A percentile compares a stretch with the other conserved stretches of the same genome.
These are phyloP conservation scores for Nipponacmea schrenckii DNA, from an alignment of 2,888 invertebrate species.

Conservation along the genomic window DNA sequence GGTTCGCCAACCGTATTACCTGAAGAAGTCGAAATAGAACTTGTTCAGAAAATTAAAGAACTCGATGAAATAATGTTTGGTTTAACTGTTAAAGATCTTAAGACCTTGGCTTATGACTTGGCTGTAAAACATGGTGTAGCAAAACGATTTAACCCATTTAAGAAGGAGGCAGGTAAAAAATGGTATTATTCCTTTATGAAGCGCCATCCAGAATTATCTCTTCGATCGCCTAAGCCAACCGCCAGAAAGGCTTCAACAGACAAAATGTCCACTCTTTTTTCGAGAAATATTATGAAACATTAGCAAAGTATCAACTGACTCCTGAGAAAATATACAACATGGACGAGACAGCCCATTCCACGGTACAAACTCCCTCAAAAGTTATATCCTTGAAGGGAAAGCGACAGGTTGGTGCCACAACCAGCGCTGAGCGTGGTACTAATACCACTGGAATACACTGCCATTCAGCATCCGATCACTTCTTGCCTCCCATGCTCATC, in stretches of 20 bases:
- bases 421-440: slow-evolving; percentile 27
- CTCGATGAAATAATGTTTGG: not conserved
- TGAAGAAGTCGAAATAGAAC: not conserved
- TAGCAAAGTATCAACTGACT: too few species aligned
- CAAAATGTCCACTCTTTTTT: slow-evolving; percentile 27
- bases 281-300: slow-evolving; percentile 25
- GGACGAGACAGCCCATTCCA: slow-evolving; percentile 34
- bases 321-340: slow-evolving; percentile 29
- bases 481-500: slow-evolving; percentile 30
- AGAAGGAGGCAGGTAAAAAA: slow-evolving; percentile 18
- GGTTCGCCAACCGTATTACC: not conserved
- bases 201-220: slow-evolving; percentile 23
- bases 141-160: slow-evolving; percentile 18
- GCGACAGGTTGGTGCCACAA: slow-evolving; percentile 30
- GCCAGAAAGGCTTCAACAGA: slow-evolving; percentile 33
- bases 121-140: slow-evolving; percentile 11
- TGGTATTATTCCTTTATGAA: too few species aligned
- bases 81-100: not conserved
- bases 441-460: slow-evolving; percentile 11
- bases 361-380: slow-evolving; percentile 31
- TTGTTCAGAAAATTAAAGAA: not conserved
- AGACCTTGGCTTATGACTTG: slow-evolving; percentile 19
- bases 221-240: slow-evolving; percentile 26
- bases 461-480: slow-evolving; percentile 18
- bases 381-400: slow-evolving; percentile 21